Conservation (phyloP, 2,888 invertebrate species). For the Podotricha telesiphe region DNA sequence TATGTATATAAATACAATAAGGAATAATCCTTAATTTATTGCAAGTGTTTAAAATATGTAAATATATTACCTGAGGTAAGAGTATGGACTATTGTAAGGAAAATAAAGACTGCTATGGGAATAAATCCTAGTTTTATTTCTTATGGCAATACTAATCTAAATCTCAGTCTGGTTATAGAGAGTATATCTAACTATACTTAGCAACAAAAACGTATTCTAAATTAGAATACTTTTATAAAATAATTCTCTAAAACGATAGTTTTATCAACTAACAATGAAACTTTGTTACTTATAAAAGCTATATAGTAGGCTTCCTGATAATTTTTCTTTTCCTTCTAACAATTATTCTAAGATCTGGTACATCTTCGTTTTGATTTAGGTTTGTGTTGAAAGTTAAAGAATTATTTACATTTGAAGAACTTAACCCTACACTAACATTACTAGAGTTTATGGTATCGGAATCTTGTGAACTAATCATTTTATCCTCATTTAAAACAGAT, state of each 20-base stretch:
- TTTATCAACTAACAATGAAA: background rate
- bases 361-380: constrained; percentile 54
- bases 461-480: constrained; percentile 30
- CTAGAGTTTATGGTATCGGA: constrained; percentile 5
- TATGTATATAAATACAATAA: too few species aligned
- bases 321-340: constrained; percentile 65
- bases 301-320: constrained; percentile 50
- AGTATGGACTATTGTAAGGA: constrained; percentile 54
- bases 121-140: constrained; percentile 53
- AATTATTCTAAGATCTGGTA: constrained; percentile 72
- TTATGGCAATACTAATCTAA: constrained; percentile 28
- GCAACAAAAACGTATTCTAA: background rate
- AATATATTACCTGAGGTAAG: constrained; percentile 53
- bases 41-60: constrained; percentile 47
- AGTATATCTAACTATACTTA: constrained; percentile 4
- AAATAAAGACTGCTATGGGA: constrained; percentile 81
- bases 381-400: constrained; percentile 29
- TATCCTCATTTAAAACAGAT: constrained; percentile 42
- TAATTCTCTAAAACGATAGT: background rate
- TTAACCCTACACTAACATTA: constrained; percentile 41
- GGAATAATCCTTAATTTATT: constrained; percentile 28
- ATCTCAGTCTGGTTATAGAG: constrained; percentile 31
- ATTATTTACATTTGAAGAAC: constrained; percentile 45
- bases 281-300: background rate
- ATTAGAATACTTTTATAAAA: constrained; percentile 1